Evolutionary conservation across 2,113 vertebrate genomes (phyloP).

Genomic region (Perca schrenkii): DNA sequence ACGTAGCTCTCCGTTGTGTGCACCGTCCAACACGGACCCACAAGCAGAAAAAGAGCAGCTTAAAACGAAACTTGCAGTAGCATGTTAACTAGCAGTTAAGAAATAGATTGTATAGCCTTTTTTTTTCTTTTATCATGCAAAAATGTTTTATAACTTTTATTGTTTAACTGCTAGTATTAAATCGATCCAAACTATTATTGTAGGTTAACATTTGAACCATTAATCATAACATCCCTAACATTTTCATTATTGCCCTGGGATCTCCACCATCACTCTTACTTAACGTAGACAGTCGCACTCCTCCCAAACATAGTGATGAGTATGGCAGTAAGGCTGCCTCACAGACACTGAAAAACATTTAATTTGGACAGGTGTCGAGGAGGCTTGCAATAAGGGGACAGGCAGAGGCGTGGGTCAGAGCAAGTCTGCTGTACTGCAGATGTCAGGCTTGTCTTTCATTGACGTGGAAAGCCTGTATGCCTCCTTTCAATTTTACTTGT

Average conservation of each 20-base stretch:
- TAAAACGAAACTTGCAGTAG: too few relatives aligned
- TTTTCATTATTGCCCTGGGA: background rate
- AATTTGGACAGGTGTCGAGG: slow-evolving; percentile 52
- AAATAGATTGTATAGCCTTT: too few relatives aligned
- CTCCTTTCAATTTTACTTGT: slow-evolving; percentile 56
- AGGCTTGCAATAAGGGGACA: slow-evolving; percentile 44
- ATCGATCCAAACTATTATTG: too few relatives aligned
- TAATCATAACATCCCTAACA: too few relatives aligned
- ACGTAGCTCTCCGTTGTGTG: too few relatives aligned
- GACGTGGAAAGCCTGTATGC: slow-evolving; percentile 40
- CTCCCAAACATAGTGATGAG: slow-evolving; percentile 13
- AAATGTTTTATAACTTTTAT: too few relatives aligned
- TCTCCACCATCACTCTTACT: background rate
- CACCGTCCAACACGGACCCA: too few relatives aligned
- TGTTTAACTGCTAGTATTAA: too few relatives aligned
- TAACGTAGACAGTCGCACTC: slow-evolving; percentile 6
- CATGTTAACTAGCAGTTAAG: too few relatives aligned
- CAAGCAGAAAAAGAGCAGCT: too few relatives aligned
- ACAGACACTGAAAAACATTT: slow-evolving; percentile 50
- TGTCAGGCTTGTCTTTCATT: slow-evolving; percentile 65
- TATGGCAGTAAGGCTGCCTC: slow-evolving; percentile 23
- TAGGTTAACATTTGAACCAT: too few relatives aligned
- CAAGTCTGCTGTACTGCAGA: slow-evolving; percentile 63
- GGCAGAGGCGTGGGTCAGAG: slow-evolving; percentile 48
- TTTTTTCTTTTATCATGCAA: too few relatives aligned